Evolutionary conservation across 2,888 invertebrate species (phyloP).

Genomic region (Ctena decussata): DNA sequence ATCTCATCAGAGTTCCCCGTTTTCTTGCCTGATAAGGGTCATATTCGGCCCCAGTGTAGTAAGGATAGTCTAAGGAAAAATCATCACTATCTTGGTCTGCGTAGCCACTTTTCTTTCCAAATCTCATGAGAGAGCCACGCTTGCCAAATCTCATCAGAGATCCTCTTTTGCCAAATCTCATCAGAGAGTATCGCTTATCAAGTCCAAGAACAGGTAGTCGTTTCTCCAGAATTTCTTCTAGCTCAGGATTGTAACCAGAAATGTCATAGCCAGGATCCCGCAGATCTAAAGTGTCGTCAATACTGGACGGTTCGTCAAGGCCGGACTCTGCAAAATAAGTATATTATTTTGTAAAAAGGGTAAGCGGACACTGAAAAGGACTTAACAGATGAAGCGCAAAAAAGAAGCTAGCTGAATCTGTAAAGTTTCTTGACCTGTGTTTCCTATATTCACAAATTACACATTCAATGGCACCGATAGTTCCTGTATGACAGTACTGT

Average conservation of each 20-base stretch:
- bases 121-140: slow-evolving; percentile 43
- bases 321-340: slow-evolving; percentile 2
- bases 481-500: too few species aligned
- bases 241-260: background rate
- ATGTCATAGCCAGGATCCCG: background rate
- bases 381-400: too few species aligned
- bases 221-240: background rate
- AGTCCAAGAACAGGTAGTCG: background rate
- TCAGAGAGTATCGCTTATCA: slow-evolving; percentile 48
- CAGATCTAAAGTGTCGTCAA: background rate
- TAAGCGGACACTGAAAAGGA: too few species aligned
- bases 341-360: too few species aligned
- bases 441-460: too few species aligned
- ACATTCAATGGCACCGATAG: too few species aligned
- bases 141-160: slow-evolving; percentile 58
- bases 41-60: background rate
- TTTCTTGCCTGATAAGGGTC: slow-evolving; percentile 24
- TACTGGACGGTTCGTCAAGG: slow-evolving; percentile 1
- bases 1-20: slow-evolving; percentile 53
- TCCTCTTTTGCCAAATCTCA: slow-evolving; percentile 62
- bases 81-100: slow-evolving; percentile 18
- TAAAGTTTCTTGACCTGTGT: too few species aligned
- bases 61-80: background rate
- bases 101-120: slow-evolving; percentile 31
- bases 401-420: too few species aligned